Evolutionary conservation across 1,140 invertebrate species (phyloP).

Genomic region (Bombus consobrinus): DNA sequence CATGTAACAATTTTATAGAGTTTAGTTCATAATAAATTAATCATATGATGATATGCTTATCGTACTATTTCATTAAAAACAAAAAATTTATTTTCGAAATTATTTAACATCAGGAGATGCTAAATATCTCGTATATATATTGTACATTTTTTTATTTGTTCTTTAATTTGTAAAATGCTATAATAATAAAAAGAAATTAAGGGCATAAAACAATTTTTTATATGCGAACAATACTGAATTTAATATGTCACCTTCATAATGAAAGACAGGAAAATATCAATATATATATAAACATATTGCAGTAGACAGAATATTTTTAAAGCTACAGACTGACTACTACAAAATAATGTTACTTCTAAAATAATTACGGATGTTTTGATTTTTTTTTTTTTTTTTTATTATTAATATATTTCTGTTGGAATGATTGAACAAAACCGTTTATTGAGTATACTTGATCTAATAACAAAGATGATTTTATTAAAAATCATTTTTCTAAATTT

Average conservation of each 20-base stretch:
- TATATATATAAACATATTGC: background rate
- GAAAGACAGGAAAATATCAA: background rate
- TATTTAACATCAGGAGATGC: conserved; percentile 47
- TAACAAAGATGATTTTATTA: background rate
- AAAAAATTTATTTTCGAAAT: background rate
- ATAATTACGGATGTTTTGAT: background rate
- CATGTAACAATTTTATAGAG: background rate
- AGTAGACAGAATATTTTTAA: conserved; percentile 1
- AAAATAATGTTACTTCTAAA: conserved; percentile 5
- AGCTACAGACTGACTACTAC: conserved; percentile 23
- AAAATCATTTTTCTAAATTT: background rate
- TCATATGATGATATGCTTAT: background rate
- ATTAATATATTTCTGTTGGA: background rate
- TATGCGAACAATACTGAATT: background rate
- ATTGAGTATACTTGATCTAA: background rate
- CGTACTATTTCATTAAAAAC: background rate
- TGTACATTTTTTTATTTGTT: conserved; percentile 59
- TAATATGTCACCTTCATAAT: conserved; percentile 6
- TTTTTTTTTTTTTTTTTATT: background rate
- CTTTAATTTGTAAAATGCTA: conserved; percentile 56
- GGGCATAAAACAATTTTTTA: conserved; percentile 41
- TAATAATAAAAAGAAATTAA: conserved; percentile 32
- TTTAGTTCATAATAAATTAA: background rate
- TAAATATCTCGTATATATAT: conserved; percentile 53
- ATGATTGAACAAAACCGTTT: background rate